Evolutionary conservation across 2,888 invertebrate genomes (phyloP).

Genomic region (Luffia ferchaultella): DNA sequence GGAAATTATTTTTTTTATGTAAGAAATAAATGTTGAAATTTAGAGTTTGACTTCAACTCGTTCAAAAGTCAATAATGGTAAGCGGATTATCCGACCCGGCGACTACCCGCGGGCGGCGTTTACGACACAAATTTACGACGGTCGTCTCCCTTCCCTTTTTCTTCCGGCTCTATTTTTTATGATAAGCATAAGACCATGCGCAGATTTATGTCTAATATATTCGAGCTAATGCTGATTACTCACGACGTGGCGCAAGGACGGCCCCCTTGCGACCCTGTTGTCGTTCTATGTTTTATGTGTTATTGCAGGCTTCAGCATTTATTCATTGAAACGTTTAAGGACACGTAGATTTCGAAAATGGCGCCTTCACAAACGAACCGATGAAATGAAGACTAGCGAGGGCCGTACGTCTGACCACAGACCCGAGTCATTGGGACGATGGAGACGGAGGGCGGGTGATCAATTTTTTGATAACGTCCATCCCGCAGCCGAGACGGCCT

Average conservation of each 20-base stretch:
- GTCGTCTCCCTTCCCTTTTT: slow-evolving; percentile 43
- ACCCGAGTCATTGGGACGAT: background rate
- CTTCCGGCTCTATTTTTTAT: slow-evolving; percentile 59
- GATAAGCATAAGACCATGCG: slow-evolving; percentile 62
- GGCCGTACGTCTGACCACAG: slow-evolving; percentile 12
- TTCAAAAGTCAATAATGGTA: too few species aligned
- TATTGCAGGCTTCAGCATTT: background rate
- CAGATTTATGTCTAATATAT: slow-evolving; percentile 63
- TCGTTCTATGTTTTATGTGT: background rate
- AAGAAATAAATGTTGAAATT: too few species aligned
- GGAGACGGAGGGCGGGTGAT: slow-evolving; percentile 26
- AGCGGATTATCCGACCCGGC: too few species aligned
- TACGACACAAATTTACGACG: slow-evolving; percentile 56
- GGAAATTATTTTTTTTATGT: too few species aligned
- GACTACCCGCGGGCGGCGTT: slow-evolving; percentile 24
- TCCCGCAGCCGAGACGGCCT: slow-evolving; percentile 47
- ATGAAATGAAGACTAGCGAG: slow-evolving; percentile 6
- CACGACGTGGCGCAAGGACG: slow-evolving; percentile 4
- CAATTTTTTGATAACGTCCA: slow-evolving; percentile 62
- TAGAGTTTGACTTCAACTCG: too few species aligned
- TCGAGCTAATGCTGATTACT: slow-evolving; percentile 58
- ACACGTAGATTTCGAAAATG: background rate
- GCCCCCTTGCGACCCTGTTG: slow-evolving; percentile 26
- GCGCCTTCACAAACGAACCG: background rate
- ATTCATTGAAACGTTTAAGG: background rate